Evolutionary conservation across 2,113 vertebrate genomes (phyloP).

Genomic region (Poeciliopsis retropinna): DNA sequence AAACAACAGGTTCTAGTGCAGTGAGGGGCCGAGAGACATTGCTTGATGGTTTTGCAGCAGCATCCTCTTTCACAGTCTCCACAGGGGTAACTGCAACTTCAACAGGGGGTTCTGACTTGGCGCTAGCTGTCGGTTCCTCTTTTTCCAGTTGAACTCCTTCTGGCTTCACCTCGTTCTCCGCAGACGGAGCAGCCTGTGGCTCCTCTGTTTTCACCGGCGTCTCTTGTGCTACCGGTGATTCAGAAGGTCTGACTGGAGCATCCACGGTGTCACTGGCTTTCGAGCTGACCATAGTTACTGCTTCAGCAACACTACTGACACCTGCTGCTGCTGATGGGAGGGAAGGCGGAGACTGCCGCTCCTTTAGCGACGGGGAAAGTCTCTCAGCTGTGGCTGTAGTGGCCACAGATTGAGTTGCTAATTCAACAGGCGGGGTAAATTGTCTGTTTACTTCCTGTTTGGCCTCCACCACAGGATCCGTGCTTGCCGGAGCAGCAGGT

Average conservation of each 20-base stretch:
- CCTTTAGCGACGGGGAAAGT: conserved; percentile 42
- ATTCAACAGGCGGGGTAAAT: conserved; percentile 34
- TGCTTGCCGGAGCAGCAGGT: conserved; percentile 39
- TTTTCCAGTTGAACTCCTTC: conserved; percentile 47
- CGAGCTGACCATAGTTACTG: conserved; percentile 25
- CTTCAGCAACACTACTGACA: conserved; percentile 35
- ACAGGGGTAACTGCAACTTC: conserved; percentile 12
- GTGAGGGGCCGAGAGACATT: conserved; percentile 58
- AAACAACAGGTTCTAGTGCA: conserved; percentile 47
- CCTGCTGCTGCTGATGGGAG: conserved; percentile 25
- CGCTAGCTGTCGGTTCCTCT: conserved; percentile 32
- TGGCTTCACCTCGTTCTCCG: conserved; percentile 42
- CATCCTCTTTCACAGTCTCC: conserved; percentile 38
- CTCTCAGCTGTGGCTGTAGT: conserved; percentile 36
- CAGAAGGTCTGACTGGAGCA: conserved; percentile 60
- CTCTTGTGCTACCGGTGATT: conserved; percentile 70
- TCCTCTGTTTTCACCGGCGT: conserved; percentile 67
- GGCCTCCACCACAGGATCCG: conserved; percentile 68
- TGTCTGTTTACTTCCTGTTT: conserved; percentile 50
- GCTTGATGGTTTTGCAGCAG: conserved; percentile 64
- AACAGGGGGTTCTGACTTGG: conserved; percentile 21
- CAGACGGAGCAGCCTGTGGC: conserved; percentile 31
- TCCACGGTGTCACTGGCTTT: conserved; percentile 65
- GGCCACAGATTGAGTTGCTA: conserved; percentile 35
- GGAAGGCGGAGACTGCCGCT: conserved; percentile 66